Percentiles rank a stretch among this genome's conserved stretches.
Evolutionary conservation across 2,113 vertebrate species (phyloP).

Genomic region (Zapornia atra): DNA sequence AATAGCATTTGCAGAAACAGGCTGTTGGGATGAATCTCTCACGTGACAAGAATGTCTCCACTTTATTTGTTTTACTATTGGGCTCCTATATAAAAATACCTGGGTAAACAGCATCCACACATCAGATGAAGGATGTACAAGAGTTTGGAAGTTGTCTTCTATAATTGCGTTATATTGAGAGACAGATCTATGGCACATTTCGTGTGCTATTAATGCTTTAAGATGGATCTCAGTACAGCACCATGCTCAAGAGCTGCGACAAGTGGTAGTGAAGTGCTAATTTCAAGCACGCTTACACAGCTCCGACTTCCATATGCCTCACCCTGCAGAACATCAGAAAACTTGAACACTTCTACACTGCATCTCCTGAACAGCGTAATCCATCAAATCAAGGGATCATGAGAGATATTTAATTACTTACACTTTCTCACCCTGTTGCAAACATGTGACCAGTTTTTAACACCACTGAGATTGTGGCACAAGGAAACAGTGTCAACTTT

Average conservation of each 20-base stretch:
- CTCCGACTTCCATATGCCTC: neutral
- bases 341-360: neutral
- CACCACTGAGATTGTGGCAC: neutral
- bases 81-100: neutral
- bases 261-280: neutral
- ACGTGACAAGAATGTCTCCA: neutral
- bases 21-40: neutral
- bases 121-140: neutral
- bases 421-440: neutral
- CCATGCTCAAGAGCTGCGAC: neutral
- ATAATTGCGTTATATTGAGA: neutral
- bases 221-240: neutral
- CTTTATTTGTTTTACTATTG: neutral
- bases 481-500: neutral
- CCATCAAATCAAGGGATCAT: neutral
- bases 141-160: neutral
- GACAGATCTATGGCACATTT: neutral
- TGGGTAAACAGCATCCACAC: neutral
- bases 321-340: neutral
- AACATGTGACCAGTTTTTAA: neutral
- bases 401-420: neutral
- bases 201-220: neutral
- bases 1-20: slow-evolving; percentile 23
- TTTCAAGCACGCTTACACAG: neutral
- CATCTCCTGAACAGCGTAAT: neutral